A percentile compares a stretch with the other conserved stretches of the same genome.
These are phyloP conservation scores for Malacoctenus gilli DNA, from an alignment of 2,797 vertebrate species.

Conservation along the genomic window DNA sequence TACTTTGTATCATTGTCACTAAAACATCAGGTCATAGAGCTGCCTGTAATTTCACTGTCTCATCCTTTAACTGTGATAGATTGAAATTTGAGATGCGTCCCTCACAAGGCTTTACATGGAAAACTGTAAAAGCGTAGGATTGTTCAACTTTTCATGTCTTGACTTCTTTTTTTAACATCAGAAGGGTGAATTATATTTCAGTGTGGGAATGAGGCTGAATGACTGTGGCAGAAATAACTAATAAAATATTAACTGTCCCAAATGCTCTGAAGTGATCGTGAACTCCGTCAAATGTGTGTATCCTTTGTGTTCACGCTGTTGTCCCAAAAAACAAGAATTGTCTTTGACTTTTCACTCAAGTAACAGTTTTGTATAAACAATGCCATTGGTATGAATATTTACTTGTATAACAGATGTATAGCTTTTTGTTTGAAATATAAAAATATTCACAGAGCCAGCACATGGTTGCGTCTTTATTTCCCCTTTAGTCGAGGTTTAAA, in stretches of 20 bases:
- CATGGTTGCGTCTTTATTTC: slow-evolving; percentile 17
- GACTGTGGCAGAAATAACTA: background rate
- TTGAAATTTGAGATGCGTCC: slow-evolving; percentile 8
- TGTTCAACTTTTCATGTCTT: too few species aligned
- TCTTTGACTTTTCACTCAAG: slow-evolving; percentile 4
- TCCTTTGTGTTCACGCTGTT: background rate
- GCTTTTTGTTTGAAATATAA: slow-evolving; percentile 30
- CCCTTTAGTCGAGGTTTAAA: background rate
- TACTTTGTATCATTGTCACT: slow-evolving; percentile 34
- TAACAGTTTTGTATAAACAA: slow-evolving; percentile 38
- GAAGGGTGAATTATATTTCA: slow-evolving; percentile 15
- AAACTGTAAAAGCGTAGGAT: slow-evolving; percentile 24
- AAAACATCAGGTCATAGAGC: slow-evolving; percentile 27
- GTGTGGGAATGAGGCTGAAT: slow-evolving; percentile 16
- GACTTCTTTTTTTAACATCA: slow-evolving; percentile 22
- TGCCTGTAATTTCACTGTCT: background rate
- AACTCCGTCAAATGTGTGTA: slow-evolving; percentile 25
- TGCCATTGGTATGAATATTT: slow-evolving; percentile 28
- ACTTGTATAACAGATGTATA: slow-evolving; percentile 19
- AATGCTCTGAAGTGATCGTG: slow-evolving; percentile 1
- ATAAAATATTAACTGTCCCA: background rate
- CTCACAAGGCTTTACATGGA: slow-evolving; percentile 18
- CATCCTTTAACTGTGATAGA: background rate
- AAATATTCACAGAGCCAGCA: slow-evolving; percentile 14
- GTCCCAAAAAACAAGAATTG: slow-evolving; percentile 24